A percentile compares a stretch with the other conserved stretches of the same genome.
phyloP scores from a whole-genome alignment of 2,113 vertebrate species.

The Bettongia penicillata region DNA sequence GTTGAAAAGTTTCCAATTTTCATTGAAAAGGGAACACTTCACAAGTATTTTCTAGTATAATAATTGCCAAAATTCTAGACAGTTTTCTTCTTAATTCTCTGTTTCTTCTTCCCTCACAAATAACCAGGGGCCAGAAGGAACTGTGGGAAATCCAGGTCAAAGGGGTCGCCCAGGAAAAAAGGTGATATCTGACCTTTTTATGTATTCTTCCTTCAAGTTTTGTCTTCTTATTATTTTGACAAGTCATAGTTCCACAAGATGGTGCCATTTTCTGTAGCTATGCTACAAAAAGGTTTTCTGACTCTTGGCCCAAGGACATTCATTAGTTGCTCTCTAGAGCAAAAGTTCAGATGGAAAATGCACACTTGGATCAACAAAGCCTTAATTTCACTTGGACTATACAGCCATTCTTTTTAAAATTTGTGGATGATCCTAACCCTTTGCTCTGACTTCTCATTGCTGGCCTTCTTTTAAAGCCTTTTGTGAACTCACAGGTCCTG shows the following conservation, averaged over 20 bases:
- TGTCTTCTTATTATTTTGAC: slow-evolving; percentile 20
- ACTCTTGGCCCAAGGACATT: not conserved
- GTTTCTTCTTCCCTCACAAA: slow-evolving; percentile 68
- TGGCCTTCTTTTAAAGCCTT: not conserved
- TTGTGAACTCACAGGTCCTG: not conserved
- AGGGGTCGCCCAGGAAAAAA: slow-evolving; percentile 94
- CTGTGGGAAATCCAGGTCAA: slow-evolving; percentile 89
- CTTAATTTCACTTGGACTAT: not conserved
- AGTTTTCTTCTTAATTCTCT: slow-evolving; percentile 48
- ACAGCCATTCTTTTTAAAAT: slow-evolving; percentile 10
- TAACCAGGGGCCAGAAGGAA: slow-evolving; percentile 93
- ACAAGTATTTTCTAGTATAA: not conserved
- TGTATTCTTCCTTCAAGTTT: slow-evolving; percentile 3
- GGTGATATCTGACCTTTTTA: slow-evolving; percentile 81
- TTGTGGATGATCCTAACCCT: slow-evolving; percentile 1
- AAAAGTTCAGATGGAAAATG: not conserved
- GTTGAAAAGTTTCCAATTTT: slow-evolving; percentile 48
- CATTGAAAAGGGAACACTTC: slow-evolving; percentile 20
- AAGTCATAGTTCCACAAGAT: not conserved
- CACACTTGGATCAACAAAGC: slow-evolving; percentile 23
- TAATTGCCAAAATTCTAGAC: slow-evolving; percentile 18
- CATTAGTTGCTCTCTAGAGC: not conserved
- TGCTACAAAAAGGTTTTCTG: not conserved
- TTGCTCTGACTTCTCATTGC: slow-evolving; percentile 22
- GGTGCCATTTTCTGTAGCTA: slow-evolving; percentile 24